phyloP scores from a whole-genome alignment of 2,888 invertebrate species.

The Brenthis daphne region DNA sequence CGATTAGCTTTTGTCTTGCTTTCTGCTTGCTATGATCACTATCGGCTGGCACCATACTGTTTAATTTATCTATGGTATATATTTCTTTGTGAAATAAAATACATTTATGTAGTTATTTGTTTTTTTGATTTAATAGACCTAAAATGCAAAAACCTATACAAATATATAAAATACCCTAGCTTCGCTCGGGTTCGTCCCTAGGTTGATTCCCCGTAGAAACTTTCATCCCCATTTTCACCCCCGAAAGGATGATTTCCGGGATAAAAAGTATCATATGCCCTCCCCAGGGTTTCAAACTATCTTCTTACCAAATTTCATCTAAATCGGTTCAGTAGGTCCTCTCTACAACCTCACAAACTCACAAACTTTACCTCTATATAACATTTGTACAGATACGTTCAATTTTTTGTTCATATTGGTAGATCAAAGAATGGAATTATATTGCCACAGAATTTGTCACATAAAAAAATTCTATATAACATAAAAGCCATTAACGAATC shows the following conservation, averaged over 20 bases:
- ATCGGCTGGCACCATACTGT: conserved; percentile 58
- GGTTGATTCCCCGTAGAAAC: no score
- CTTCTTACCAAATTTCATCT: no score
- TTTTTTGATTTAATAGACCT: neutral
- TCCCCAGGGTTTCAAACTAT: no score
- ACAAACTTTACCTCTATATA: no score
- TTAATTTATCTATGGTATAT: conserved; percentile 51
- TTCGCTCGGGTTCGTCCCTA: no score
- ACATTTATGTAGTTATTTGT: neutral
- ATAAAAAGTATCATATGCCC: no score
- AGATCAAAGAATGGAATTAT: neutral
- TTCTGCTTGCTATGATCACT: conserved; percentile 59
- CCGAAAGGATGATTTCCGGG: no score
- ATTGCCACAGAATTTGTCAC: conserved; percentile 7
- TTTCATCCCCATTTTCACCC: no score
- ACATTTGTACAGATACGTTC: neutral
- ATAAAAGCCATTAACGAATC: conserved; percentile 32
- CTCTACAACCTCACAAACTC: no score
- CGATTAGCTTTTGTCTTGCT: conserved; percentile 61
- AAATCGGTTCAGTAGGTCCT: no score
- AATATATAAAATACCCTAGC: no score
- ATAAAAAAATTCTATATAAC: neutral
- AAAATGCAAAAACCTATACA: neutral
- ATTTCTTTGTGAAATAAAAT: conserved; percentile 22
- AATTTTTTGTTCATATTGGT: neutral